phyloP scores from a whole-genome alignment of 2,113 vertebrate genomes.

The Pogona vitticeps region DNA sequence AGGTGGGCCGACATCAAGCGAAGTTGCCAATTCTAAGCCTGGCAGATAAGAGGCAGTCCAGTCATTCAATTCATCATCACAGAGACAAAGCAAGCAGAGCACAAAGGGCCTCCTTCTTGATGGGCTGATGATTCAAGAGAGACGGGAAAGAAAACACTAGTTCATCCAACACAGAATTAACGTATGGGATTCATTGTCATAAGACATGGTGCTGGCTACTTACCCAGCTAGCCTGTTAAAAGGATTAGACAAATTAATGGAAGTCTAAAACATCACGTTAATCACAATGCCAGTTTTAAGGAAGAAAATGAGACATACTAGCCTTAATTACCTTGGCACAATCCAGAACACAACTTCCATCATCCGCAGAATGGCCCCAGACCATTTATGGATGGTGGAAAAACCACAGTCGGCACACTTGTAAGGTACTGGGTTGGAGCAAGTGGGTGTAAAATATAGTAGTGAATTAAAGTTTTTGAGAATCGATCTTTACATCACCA shows the following conservation, averaged over 20 bases:
- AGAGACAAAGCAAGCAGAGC: neutral
- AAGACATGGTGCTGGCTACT: neutral
- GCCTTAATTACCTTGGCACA: no score
- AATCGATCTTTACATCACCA: no score
- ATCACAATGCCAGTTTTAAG: no score
- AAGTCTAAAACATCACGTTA: neutral
- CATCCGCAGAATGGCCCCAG: no score
- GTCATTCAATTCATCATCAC: neutral
- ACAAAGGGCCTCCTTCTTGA: neutral
- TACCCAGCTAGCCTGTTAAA: neutral
- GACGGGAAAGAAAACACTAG: neutral
- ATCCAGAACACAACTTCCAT: no score
- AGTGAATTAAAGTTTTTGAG: no score
- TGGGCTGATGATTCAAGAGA: neutral
- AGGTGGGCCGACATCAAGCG: neutral
- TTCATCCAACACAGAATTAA: neutral
- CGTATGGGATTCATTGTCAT: neutral
- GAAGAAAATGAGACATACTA: no score
- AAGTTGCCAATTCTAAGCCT: neutral
- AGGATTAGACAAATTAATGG: neutral
- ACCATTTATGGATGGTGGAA: no score
- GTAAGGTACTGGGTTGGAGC: no score
- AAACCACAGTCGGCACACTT: no score
- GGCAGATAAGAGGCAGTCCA: neutral
- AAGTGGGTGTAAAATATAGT: no score